phyloP scores from a whole-genome alignment of 2,797 vertebrate genomes.

The Hydrocynus forskahlii region DNA sequence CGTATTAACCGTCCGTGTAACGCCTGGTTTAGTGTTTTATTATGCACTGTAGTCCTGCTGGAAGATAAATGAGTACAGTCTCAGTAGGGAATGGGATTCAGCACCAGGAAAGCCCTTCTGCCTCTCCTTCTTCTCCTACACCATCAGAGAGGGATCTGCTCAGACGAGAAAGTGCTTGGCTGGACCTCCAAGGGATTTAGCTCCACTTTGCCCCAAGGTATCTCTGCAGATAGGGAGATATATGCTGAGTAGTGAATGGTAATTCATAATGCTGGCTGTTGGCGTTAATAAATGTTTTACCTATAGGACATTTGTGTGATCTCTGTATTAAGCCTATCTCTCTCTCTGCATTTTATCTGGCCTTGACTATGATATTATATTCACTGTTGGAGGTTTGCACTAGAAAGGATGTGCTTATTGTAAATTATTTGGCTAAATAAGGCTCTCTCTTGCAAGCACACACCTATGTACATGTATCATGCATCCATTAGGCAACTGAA shows the following conservation, averaged over 20 bases:
- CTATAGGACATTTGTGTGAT: not conserved
- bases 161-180: not conserved
- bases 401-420: too few relatives aligned
- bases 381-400: too few relatives aligned
- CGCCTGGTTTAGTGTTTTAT: not conserved
- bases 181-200: conserved; percentile 18
- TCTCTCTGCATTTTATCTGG: not conserved
- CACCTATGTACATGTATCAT: not conserved
- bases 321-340: not conserved
- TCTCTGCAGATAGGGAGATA: not conserved
- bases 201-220: not conserved
- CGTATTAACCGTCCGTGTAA: not conserved
- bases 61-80: not conserved
- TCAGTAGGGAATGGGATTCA: conserved; percentile 5
- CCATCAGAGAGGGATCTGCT: not conserved
- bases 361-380: not conserved
- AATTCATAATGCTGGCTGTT: conserved; percentile 11
- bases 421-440: too few relatives aligned
- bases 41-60: not conserved
- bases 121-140: not conserved
- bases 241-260: not conserved
- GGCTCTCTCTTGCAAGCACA: not conserved
- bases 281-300: conserved; percentile 1
- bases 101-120: conserved; percentile 21
- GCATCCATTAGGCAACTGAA: not conserved